These are phyloP conservation scores for Epinephelus moara DNA, from an alignment of 2,113 vertebrate species.

Conservation along the genomic window DNA sequence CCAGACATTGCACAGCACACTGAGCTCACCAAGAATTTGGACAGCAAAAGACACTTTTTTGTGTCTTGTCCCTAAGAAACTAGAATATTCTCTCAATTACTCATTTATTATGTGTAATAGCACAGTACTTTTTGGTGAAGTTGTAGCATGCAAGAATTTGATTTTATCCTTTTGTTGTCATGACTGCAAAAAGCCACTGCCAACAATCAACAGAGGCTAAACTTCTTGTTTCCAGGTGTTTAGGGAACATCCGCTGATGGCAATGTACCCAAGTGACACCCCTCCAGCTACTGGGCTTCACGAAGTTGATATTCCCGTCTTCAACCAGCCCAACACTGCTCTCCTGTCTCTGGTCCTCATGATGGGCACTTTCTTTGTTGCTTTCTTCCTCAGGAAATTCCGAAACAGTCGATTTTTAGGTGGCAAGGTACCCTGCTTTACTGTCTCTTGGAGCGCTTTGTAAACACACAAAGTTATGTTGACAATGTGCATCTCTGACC, in stretches of 20 bases:
- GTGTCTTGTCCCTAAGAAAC: background rate
- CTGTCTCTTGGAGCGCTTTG: background rate
- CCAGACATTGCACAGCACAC: background rate
- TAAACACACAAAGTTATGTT: too few relatives aligned
- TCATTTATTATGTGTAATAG: background rate
- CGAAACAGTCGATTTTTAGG: constrained; percentile 97
- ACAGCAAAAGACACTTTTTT: background rate
- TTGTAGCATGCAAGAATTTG: background rate
- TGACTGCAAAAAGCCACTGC: background rate
- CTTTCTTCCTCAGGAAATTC: constrained; percentile 98
- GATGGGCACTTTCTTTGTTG: constrained; percentile 97
- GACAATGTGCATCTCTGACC: too few relatives aligned
- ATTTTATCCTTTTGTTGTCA: background rate
- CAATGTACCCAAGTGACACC: constrained; percentile 85
- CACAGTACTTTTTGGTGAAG: too few relatives aligned
- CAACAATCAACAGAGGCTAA: background rate
- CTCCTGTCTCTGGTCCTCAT: constrained; percentile 97
- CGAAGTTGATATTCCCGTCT: constrained; percentile 14
- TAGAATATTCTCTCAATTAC: background rate
- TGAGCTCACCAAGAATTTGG: background rate
- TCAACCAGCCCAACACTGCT: constrained; percentile 97
- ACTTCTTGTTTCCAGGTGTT: constrained; percentile 88
- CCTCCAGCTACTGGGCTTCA: constrained; percentile 43
- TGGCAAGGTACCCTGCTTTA: constrained; percentile 88
- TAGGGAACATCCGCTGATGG: constrained; percentile 93